Evolutionary conservation across 2,113 vertebrate species (phyloP).

Genomic region (Poeciliopsis turrubarensis): DNA sequence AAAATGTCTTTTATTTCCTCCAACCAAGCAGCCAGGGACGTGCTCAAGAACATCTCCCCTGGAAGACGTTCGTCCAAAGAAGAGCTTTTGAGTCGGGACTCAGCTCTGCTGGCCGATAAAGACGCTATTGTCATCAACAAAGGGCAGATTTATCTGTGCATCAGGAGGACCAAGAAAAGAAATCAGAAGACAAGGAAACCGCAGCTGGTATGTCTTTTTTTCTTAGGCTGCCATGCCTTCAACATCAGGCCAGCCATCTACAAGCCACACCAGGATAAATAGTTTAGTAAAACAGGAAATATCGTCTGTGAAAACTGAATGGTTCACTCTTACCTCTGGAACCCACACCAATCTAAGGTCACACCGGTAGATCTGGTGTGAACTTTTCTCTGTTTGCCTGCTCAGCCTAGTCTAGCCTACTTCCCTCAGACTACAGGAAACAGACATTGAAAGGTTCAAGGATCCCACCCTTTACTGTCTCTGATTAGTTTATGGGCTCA

Average conservation of each 20-base stretch:
- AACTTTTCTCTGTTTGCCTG: too few relatives aligned
- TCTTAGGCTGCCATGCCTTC: background rate
- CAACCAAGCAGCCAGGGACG: constrained; percentile 24
- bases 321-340: too few relatives aligned
- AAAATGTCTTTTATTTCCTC: constrained; percentile 46
- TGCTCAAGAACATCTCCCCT: constrained; percentile 27
- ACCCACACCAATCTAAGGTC: too few relatives aligned
- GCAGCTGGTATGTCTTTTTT: background rate
- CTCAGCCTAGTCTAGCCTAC: too few relatives aligned
- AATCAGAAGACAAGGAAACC: background rate
- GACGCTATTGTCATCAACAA: constrained; percentile 43
- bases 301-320: background rate
- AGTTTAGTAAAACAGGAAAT: background rate
- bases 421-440: too few relatives aligned
- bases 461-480: too few relatives aligned
- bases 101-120: fast-evolving
- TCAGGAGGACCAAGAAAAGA: constrained; percentile 12
- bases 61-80: background rate
- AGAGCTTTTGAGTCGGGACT: background rate
- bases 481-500: too few relatives aligned
- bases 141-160: constrained; percentile 44
- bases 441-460: too few relatives aligned
- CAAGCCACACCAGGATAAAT: constrained; percentile 30
- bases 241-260: background rate
- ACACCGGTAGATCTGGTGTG: too few relatives aligned